phyloP scores from a whole-genome alignment of 2,888 invertebrate genomes.

The Esperia sulphurella region DNA sequence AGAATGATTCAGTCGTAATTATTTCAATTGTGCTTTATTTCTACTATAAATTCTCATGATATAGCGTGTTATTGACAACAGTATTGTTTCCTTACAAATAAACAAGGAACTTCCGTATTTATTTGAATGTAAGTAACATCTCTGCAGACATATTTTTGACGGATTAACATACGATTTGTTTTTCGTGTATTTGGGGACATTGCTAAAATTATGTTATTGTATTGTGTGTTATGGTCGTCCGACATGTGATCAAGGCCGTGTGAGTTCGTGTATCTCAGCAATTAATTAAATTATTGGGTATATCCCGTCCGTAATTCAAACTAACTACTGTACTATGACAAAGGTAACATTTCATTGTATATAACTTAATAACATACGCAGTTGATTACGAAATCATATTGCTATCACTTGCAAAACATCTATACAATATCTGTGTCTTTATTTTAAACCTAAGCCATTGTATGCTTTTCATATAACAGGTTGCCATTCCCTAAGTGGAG shows the following conservation, averaged over 20 bases:
- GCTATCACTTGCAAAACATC: slow-evolving; percentile 27
- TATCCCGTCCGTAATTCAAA: neutral
- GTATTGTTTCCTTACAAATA: slow-evolving; percentile 9
- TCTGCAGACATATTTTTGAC: too few species aligned
- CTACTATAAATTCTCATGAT: slow-evolving; percentile 24
- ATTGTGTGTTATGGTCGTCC: slow-evolving; percentile 43
- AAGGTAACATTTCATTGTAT: neutral
- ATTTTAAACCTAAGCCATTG: too few species aligned
- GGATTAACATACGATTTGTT: too few species aligned
- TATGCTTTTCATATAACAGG: too few species aligned
- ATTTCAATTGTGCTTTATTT: slow-evolving; percentile 31
- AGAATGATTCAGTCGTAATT: slow-evolving; percentile 59
- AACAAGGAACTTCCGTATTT: slow-evolving; percentile 5
- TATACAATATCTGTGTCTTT: neutral
- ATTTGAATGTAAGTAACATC: slow-evolving; percentile 19
- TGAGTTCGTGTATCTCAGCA: slow-evolving; percentile 20
- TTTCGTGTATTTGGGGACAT: too few species aligned
- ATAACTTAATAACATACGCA: slow-evolving; percentile 8
- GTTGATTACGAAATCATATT: slow-evolving; percentile 40
- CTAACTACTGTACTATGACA: slow-evolving; percentile 6
- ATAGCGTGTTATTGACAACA: slow-evolving; percentile 24
- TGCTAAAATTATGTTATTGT: slow-evolving; percentile 15
- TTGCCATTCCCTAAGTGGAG: too few species aligned
- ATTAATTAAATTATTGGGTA: slow-evolving; percentile 26
- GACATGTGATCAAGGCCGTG: slow-evolving; percentile 58